These are phyloP conservation scores for Varroa destructor DNA, from an alignment of 1,140 invertebrate species.

Conservation along the genomic window DNA sequence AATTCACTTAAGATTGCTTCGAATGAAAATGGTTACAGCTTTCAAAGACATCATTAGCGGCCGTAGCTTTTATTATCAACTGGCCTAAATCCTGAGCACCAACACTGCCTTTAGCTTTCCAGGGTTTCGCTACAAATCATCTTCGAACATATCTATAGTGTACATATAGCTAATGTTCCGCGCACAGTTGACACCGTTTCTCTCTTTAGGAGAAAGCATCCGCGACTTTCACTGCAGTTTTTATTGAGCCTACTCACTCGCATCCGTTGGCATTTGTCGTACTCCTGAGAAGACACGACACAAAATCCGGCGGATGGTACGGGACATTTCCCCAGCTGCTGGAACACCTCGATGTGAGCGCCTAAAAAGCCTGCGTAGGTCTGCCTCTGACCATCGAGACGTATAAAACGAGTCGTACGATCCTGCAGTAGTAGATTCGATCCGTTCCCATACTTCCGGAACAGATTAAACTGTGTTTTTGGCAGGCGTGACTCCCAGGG, in stretches of 20 bases:
- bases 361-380: constrained; percentile 37
- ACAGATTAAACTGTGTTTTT: constrained; percentile 49
- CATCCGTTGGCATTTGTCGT: constrained; percentile 86
- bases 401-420: constrained; percentile 34
- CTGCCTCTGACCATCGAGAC: constrained; percentile 34
- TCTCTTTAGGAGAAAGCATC: too few species aligned
- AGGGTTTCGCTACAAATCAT: too few species aligned
- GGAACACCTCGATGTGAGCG: constrained; percentile 31
- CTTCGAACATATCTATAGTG: too few species aligned
- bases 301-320: constrained; percentile 65
- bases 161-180: too few species aligned
- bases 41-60: too few species aligned
- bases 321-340: constrained; percentile 56
- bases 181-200: too few species aligned
- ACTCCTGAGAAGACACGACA: constrained; percentile 74
- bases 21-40: too few species aligned
- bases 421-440: constrained; percentile 41
- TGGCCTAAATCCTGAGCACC: too few species aligned
- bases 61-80: too few species aligned
- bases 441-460: constrained; percentile 51
- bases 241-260: constrained; percentile 49
- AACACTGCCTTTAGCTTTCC: too few species aligned
- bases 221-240: too few species aligned
- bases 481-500: constrained; percentile 17
- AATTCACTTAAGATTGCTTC: too few species aligned